phyloP scores from a whole-genome alignment of 2,797 vertebrate species.

The Anabacerthia variegaticeps region DNA sequence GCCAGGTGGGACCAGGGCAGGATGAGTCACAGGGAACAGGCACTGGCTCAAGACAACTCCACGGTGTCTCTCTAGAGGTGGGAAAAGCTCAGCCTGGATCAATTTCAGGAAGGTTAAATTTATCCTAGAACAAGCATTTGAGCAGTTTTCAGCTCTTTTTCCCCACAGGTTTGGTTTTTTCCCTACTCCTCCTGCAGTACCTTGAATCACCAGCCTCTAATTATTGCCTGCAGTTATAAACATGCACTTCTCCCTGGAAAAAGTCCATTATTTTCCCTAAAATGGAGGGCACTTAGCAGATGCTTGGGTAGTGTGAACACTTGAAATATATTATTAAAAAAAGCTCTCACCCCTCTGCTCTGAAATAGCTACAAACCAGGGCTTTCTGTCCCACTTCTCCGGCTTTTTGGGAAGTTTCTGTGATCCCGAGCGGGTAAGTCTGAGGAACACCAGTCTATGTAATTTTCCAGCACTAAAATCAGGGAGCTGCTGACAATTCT shows the following conservation, averaged over 20 bases:
- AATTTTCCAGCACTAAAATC: neutral
- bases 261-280: neutral
- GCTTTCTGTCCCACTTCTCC: neutral
- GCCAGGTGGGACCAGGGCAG: neutral
- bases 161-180: neutral
- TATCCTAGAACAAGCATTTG: neutral
- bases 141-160: neutral
- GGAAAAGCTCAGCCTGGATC: neutral
- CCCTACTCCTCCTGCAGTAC: neutral
- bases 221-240: constrained; percentile 47
- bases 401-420: neutral
- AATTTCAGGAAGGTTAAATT: neutral
- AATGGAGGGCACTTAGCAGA: constrained; percentile 28
- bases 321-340: neutral
- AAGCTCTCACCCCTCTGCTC: neutral
- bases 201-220: constrained; percentile 46
- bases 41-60: neutral
- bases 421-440: neutral
- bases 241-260: constrained; percentile 17
- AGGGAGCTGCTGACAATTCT: neutral
- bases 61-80: neutral
- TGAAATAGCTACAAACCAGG: neutral
- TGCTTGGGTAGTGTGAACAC: neutral
- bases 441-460: neutral
- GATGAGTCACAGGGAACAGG: rapidly evolving